These are phyloP conservation scores for Amphipyra berbera DNA, from an alignment of 2,888 invertebrate genomes.

Conservation along the genomic window DNA sequence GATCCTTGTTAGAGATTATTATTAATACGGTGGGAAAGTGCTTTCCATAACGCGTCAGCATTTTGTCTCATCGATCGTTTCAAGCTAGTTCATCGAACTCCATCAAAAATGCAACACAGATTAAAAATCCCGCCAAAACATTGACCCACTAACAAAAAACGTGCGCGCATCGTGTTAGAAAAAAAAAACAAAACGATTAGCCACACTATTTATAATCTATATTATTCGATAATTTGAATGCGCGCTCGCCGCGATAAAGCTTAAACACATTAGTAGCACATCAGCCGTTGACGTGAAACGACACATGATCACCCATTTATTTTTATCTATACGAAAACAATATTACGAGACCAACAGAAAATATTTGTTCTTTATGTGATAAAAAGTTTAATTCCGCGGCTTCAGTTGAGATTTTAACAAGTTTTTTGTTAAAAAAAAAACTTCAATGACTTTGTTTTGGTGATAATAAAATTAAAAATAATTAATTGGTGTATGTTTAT, in stretches of 20 bases:
- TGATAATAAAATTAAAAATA: conserved; percentile 14
- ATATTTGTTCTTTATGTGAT: conserved; percentile 1
- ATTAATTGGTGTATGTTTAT: conserved; percentile 11
- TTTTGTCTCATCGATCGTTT: conserved; percentile 8
- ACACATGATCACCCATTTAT: conserved; percentile 24
- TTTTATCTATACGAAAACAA: conserved; percentile 5
- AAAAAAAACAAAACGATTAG: conserved; percentile 32
- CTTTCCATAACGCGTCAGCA: no score
- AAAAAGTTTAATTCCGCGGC: not conserved
- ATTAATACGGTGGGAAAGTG: no score
- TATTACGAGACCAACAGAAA: conserved; percentile 10
- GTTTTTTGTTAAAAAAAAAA: conserved; percentile 8
- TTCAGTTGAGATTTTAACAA: conserved; percentile 1
- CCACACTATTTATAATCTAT: conserved; percentile 48
- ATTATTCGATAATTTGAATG: conserved; percentile 52
- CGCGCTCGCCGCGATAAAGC: conserved; percentile 32
- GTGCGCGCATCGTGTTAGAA: conserved; percentile 29
- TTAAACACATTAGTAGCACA: conserved; percentile 44
- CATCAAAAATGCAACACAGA: conserved; percentile 10
- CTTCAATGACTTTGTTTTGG: conserved; percentile 6
- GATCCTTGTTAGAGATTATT: no score
- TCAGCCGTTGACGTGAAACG: conserved; percentile 22
- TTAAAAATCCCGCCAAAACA: conserved; percentile 28
- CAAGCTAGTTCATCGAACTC: conserved; percentile 21
- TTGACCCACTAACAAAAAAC: conserved; percentile 30